phyloP scores from a whole-genome alignment of 2,113 vertebrate genomes.

The Miniopterus natalensis region DNA sequence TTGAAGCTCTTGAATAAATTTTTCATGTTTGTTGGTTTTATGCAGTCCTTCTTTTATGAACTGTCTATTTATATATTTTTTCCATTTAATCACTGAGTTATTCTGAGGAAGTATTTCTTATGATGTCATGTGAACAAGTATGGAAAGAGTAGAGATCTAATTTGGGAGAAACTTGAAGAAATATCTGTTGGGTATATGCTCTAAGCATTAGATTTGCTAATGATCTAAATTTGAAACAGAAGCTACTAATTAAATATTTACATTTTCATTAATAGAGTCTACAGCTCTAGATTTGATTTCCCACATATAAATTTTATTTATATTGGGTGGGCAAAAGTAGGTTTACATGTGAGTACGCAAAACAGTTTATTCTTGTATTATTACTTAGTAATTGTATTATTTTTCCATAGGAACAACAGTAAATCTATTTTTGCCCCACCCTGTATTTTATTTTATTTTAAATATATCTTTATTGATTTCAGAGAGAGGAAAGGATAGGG shows the following conservation, averaged over 20 bases:
- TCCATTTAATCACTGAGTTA: background rate
- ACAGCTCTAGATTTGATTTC: background rate
- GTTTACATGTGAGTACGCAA: background rate
- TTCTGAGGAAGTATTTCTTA: background rate
- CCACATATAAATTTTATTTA: background rate
- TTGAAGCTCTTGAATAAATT: background rate
- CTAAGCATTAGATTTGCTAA: background rate
- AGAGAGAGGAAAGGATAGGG: no score
- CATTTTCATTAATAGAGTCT: conserved; percentile 3
- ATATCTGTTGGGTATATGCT: background rate
- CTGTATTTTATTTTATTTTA: background rate
- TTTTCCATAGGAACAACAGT: background rate
- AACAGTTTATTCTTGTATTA: background rate
- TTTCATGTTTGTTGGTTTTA: background rate
- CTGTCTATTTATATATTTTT: background rate
- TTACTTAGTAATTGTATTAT: background rate
- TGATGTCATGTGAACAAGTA: background rate
- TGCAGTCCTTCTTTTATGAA: background rate
- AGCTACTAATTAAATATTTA: background rate
- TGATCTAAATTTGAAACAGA: conserved; percentile 13
- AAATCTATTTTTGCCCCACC: background rate
- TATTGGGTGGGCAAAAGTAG: background rate
- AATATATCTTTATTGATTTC: no score
- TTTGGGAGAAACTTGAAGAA: background rate
- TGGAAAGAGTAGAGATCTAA: background rate